Conservation (phyloP, 1,140 invertebrate genomes). For the Drosophila jambulina region DNA sequence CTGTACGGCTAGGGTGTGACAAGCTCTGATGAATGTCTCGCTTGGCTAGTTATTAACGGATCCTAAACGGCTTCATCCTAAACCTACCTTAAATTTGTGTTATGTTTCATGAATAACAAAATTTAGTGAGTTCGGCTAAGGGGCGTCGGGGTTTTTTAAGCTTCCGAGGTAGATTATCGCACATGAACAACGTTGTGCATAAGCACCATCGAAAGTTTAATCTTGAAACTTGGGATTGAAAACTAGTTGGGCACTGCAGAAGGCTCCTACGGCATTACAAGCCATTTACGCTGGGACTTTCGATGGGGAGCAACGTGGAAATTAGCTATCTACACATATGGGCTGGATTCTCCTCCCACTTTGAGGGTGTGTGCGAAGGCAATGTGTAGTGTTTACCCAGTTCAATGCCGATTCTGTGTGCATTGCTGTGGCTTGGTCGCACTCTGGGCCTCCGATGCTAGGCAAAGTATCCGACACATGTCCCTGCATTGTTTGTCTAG, state of each 20-base stretch:
- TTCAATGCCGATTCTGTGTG: conserved; percentile 50
- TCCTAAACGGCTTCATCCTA: not conserved
- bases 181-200: not conserved
- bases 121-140: not conserved
- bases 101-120: not conserved
- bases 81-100: not conserved
- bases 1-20: not conserved
- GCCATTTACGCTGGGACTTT: conserved; percentile 42
- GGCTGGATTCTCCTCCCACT: conserved; percentile 6
- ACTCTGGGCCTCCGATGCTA: conserved; percentile 11
- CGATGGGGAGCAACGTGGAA: conserved; percentile 36
- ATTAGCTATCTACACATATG: conserved; percentile 56
- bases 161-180: not conserved
- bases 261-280: conserved; percentile 27
- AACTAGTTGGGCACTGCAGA: conserved; percentile 16
- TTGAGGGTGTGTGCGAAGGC: not conserved
- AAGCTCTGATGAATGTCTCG: not conserved
- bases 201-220: conserved; percentile 17
- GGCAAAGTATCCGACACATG: conserved; percentile 23
- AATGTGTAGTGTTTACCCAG: conserved; percentile 13
- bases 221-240: conserved; percentile 28
- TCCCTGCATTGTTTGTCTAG: conserved; percentile 33
- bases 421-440: conserved; percentile 54
- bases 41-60: not conserved
- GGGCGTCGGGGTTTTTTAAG: not conserved